Conservation (phyloP, 1,140 invertebrate genomes). For the Lordiphosa mommai region DNA sequence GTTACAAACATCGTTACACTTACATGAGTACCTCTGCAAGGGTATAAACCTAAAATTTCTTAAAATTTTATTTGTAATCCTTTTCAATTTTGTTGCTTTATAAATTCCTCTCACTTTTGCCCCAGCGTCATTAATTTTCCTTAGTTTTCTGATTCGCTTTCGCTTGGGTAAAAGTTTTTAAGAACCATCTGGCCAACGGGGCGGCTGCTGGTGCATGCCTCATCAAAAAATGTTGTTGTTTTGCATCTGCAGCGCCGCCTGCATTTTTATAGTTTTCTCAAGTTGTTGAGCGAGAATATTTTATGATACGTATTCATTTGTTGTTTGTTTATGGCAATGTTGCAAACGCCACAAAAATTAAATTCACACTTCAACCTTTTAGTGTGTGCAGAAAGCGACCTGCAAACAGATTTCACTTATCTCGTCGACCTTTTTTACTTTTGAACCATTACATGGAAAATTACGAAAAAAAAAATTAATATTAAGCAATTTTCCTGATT, state of each 20-base stretch:
- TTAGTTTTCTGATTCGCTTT: too few species aligned
- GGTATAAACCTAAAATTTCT: too few species aligned
- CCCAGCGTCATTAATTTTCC: too few species aligned
- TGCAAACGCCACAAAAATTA: background rate
- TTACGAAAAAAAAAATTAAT: constrained; percentile 37
- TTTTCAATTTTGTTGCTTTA: too few species aligned
- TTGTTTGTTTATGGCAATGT: background rate
- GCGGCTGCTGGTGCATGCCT: too few species aligned
- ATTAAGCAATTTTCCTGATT: constrained; percentile 70
- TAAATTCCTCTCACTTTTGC: too few species aligned
- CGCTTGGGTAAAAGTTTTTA: too few species aligned
- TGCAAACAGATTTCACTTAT: constrained; percentile 58
- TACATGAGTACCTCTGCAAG: too few species aligned
- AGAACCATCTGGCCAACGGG: too few species aligned
- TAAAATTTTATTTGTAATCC: too few species aligned
- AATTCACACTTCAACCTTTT: constrained; percentile 23
- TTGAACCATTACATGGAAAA: constrained; percentile 27
- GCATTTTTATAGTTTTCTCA: constrained; percentile 64
- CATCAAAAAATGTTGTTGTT: too few species aligned
- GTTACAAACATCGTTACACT: too few species aligned
- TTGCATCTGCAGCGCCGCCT: constrained; percentile 45
- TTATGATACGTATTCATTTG: constrained; percentile 16
- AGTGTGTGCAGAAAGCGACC: constrained; percentile 71
- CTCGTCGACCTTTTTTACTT: constrained; percentile 27
- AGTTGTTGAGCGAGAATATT: constrained; percentile 42